These are phyloP conservation scores for Scaptodrosophila latifasciaeformis DNA, from an alignment of 2,888 invertebrate genomes.

Conservation along the genomic window DNA sequence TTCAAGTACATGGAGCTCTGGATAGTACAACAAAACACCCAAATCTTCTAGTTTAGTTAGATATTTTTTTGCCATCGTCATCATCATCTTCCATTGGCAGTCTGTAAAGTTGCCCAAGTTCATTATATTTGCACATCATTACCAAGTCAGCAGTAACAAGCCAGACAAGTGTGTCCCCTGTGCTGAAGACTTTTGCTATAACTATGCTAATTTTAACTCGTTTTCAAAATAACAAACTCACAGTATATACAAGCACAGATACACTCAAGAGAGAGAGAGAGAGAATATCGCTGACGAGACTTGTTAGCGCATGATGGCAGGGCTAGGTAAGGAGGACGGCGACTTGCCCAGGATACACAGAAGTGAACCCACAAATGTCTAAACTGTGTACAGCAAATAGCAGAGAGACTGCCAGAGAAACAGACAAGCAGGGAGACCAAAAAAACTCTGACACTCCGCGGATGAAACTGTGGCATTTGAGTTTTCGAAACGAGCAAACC, in stretches of 20 bases:
- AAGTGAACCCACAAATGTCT: too few species aligned
- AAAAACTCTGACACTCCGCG: not conserved
- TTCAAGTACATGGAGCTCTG: not conserved
- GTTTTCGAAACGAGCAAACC: too few species aligned
- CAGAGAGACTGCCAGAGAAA: not conserved
- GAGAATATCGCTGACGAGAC: constrained; percentile 47
- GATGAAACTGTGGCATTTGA: not conserved
- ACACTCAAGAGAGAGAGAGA: not conserved
- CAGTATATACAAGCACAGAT: not conserved
- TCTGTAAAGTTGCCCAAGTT: too few species aligned
- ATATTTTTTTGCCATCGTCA: constrained; percentile 11
- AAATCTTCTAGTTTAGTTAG: too few species aligned
- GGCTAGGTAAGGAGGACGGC: constrained; percentile 24
- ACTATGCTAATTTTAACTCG: constrained; percentile 66
- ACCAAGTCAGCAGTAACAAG: constrained; percentile 38
- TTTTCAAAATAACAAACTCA: constrained; percentile 47
- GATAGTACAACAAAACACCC: too few species aligned
- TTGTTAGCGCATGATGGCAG: constrained; percentile 37
- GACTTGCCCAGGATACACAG: not conserved
- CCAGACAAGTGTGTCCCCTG: constrained; percentile 7
- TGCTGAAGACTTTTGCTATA: constrained; percentile 37
- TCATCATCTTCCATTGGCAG: constrained; percentile 46
- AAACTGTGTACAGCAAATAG: not conserved
- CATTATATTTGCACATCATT: constrained; percentile 59
- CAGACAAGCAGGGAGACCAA: not conserved